A percentile compares a stretch with the other conserved stretches of the same genome.
Conservation (phyloP, 2,113 vertebrate species). For the Gorsachius goisagi region DNA sequence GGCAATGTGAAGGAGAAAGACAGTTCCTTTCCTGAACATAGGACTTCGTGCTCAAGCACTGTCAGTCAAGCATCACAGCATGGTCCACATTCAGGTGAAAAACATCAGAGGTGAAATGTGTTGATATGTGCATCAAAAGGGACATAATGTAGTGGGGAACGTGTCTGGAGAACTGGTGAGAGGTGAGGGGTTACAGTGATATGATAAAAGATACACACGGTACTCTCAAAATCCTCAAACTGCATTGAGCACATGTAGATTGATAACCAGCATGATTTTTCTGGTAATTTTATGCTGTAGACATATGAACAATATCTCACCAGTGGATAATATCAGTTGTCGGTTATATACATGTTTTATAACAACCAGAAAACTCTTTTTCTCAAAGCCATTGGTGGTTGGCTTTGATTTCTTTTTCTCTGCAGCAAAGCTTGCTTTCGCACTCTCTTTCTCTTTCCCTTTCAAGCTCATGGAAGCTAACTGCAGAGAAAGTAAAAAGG, state of each 20-base stretch:
- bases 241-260: slow-evolving; percentile 29
- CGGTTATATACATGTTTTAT: slow-evolving; percentile 66
- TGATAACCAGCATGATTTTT: slow-evolving; percentile 60
- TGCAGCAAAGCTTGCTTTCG: slow-evolving; percentile 49
- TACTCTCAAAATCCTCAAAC: slow-evolving; percentile 42
- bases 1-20: not conserved
- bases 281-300: slow-evolving; percentile 58
- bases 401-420: slow-evolving; percentile 62
- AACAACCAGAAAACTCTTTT: slow-evolving; percentile 64
- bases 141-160: not conserved
- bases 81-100: not conserved
- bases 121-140: not conserved
- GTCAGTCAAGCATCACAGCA: slow-evolving; percentile 4
- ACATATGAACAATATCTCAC: slow-evolving; percentile 66
- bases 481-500: slow-evolving; percentile 51
- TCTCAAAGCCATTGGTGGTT: slow-evolving; percentile 58
- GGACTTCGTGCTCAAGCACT: not conserved
- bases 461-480: slow-evolving; percentile 52
- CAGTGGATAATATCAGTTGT: slow-evolving; percentile 69
- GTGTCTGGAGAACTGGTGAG: slow-evolving; percentile 47
- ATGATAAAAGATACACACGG: slow-evolving; percentile 13
- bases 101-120: slow-evolving; percentile 24
- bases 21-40: not conserved
- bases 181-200: slow-evolving; percentile 44
- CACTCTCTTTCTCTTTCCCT: slow-evolving; percentile 5